phyloP scores from a whole-genome alignment of 2,888 invertebrate genomes.

The Phytoseiulus persimilis region DNA sequence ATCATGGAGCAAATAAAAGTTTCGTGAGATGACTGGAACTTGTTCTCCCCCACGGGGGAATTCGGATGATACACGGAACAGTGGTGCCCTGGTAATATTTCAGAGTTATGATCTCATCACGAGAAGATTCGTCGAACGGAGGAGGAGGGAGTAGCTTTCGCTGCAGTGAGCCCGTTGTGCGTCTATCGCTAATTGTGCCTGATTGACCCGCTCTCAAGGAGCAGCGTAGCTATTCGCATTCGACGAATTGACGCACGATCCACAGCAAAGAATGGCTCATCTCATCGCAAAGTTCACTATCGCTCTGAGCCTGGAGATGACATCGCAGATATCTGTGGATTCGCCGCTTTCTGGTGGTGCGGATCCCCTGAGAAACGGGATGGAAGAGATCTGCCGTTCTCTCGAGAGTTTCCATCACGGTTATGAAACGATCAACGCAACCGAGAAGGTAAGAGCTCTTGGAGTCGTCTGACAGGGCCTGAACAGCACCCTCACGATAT shows the following conservation, averaged over 20 bases:
- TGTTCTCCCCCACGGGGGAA: too few species aligned
- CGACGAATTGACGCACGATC: not conserved
- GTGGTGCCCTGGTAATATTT: too few species aligned
- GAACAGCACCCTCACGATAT: too few species aligned
- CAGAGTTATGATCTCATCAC: too few species aligned
- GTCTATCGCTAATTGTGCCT: not conserved
- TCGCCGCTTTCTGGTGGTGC: too few species aligned
- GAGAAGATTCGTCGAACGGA: not conserved
- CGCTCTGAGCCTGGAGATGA: not conserved
- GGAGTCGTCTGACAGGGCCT: not conserved
- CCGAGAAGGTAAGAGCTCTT: not conserved
- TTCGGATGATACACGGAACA: too few species aligned
- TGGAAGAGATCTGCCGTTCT: not conserved
- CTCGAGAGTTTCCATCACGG: not conserved
- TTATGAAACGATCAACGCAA: not conserved
- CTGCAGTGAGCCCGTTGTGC: not conserved
- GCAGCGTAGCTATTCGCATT: not conserved
- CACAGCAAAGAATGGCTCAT: not conserved
- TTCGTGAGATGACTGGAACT: too few species aligned
- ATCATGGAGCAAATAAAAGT: too few species aligned
- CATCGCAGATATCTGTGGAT: not conserved
- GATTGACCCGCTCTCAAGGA: not conserved
- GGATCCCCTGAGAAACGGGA: not conserved
- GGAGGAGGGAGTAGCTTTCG: too few species aligned
- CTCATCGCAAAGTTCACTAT: not conserved